Conservation (phyloP, 2,113 vertebrate species). For the Myotis davidii region DNA sequence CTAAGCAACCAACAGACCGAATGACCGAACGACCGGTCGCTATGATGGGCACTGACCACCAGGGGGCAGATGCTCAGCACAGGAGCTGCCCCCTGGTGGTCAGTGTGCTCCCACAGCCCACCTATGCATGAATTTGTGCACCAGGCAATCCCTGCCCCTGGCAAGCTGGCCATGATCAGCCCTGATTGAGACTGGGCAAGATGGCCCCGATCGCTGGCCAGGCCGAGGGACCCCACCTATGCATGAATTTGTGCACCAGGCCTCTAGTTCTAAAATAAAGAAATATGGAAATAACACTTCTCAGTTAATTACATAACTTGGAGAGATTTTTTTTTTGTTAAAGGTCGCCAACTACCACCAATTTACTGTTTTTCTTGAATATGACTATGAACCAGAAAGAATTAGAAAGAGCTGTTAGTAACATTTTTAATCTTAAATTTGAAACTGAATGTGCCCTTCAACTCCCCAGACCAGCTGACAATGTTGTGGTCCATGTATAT, state of each 20-base stretch:
- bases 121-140: too few species aligned
- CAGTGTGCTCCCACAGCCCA: too few species aligned
- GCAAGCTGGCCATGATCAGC: too few species aligned
- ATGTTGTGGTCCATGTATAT: background rate
- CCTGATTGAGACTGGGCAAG: too few species aligned
- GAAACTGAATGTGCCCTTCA: background rate
- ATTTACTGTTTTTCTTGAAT: conserved; percentile 39
- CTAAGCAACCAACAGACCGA: too few species aligned
- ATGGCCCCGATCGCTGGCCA: too few species aligned
- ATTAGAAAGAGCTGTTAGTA: conserved; percentile 73
- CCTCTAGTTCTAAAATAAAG: background rate
- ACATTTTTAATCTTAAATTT: conserved; percentile 59
- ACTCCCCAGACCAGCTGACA: background rate
- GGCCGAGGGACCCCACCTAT: too few species aligned
- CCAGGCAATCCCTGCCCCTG: too few species aligned
- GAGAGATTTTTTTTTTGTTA: background rate
- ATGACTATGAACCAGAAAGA: conserved; percentile 49
- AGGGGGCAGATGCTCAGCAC: too few species aligned
- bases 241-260: too few species aligned
- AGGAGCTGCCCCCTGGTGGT: too few species aligned
- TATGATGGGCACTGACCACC: too few species aligned
- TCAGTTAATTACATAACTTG: background rate
- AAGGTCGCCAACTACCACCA: background rate
- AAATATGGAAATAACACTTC: background rate
- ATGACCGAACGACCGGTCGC: rapidly evolving